Conservation (phyloP, 1,140 invertebrate genomes). For the Ceratina calcarata region DNA sequence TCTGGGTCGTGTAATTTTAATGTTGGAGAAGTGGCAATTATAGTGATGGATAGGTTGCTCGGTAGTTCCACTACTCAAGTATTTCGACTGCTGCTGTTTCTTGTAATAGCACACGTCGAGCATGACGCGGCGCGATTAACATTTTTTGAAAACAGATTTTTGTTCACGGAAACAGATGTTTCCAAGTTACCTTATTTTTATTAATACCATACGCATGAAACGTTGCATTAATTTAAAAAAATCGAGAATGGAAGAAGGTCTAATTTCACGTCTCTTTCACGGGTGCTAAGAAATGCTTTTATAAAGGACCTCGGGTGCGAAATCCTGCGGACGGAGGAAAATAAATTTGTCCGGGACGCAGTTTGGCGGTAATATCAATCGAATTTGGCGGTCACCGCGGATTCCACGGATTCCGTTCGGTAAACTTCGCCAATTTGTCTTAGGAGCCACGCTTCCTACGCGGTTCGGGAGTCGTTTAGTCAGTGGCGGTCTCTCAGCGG, state of each 20-base stretch:
- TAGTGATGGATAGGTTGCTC: background rate
- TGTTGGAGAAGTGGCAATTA: background rate
- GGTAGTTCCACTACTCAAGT: background rate
- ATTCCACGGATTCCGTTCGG: slow-evolving; percentile 51
- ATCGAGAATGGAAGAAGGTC: no score
- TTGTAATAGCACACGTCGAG: no score
- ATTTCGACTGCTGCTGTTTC: background rate
- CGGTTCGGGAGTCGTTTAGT: slow-evolving; percentile 41
- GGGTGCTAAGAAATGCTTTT: no score
- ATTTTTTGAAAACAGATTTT: no score
- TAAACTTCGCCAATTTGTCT: slow-evolving; percentile 62
- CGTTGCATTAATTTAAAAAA: no score
- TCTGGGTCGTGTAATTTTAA: background rate
- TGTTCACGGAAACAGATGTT: no score
- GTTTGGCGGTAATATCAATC: slow-evolving; percentile 1
- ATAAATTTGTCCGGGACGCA: background rate
- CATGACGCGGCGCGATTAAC: no score
- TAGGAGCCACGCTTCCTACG: slow-evolving; percentile 54
- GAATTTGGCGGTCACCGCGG: slow-evolving; percentile 38
- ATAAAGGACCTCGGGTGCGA: no score
- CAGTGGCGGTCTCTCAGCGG: background rate
- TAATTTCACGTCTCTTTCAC: no score
- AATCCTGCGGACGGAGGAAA: background rate
- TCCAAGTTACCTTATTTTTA: no score
- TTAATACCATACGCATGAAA: no score